Evolutionary conservation across 2,888 invertebrate genomes (phyloP), one percentile per base, ranked within the genome.

Genomic region (Salticus scenicus): DNA sequence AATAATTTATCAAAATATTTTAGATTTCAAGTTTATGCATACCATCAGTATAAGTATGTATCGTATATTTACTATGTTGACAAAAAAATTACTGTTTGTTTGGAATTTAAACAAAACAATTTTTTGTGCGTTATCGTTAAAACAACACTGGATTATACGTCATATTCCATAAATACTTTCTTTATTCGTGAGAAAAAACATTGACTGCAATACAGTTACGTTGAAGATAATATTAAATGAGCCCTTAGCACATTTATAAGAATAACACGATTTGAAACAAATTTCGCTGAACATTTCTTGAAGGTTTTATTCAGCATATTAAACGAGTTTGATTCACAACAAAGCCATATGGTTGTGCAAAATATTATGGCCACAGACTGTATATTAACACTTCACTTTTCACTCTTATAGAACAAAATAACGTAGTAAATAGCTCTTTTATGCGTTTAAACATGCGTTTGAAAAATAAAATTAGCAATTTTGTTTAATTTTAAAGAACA

Each of bases 101-200:
- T n/a, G 8, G 7, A 47, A 12, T 2, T 47, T 17, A 17, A 12
- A 47, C 7, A 47, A 47, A 47, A 47, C 47, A n/a, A n/a, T n/a
- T n/a, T n/a, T n/a, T n/a, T n/a, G n/a, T n/a, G n/a, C n/a, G n/a
- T n/a, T n/a, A n/a, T n/a, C n/a, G n/a, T n/a, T n/a, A n/a, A n/a
- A n/a, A n/a, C n/a, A n/a, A n/a, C 7, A 5, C 17, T 12, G 17
- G 17, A 17, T 2, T 17, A 12, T 17, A 17, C 37, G 12, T 8
- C 37, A 47, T 17, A 2, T 57, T 57, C 57, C 57, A 57, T 57
- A 57, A 57, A 57, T 57, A 57, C 57, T n/a, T 57, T 24, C 57
- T 57, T 57, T 83, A 83, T 83, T 83, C 24, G 72, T 77, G 72
- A 83, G 72, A n/a, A 77, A 51, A 77, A 30, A 83, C 83, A 83